These are phyloP conservation scores for Harpalus rubripes DNA, from an alignment of 2,888 invertebrate genomes.

Conservation along the genomic window DNA sequence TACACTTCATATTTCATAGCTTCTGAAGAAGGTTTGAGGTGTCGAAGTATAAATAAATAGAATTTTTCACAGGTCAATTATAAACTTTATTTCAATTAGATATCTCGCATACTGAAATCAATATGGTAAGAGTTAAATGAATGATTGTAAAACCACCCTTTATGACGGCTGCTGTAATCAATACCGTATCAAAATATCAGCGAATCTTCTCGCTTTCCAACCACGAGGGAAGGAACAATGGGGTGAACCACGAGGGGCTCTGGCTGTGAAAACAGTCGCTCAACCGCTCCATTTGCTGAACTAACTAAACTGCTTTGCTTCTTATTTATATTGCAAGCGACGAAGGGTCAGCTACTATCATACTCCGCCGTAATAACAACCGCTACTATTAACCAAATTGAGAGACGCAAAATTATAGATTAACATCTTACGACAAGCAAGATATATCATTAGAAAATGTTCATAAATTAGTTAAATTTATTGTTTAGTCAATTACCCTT, in stretches of 20 bases:
- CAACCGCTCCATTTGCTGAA: conserved; percentile 79
- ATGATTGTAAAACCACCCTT: neutral
- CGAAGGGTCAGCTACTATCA: conserved; percentile 35
- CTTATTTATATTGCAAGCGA: conserved; percentile 77
- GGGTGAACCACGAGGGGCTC: conserved; percentile 66
- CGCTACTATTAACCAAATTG: neutral
- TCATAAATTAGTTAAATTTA: too few species aligned
- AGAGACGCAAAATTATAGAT: too few species aligned
- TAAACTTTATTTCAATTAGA: neutral
- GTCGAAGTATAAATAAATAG: too few species aligned
- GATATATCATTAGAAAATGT: too few species aligned
- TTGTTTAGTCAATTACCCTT: too few species aligned
- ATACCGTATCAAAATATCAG: conserved; percentile 48
- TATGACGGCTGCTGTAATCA: conserved; percentile 12
- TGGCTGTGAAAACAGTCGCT: conserved; percentile 78
- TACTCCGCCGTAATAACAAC: conserved; percentile 5
- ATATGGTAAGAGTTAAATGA: neutral
- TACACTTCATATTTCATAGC: too few species aligned
- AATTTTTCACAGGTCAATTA: too few species aligned
- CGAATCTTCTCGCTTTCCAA: conserved; percentile 19
- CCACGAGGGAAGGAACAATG: conserved; percentile 35
- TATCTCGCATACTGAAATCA: neutral
- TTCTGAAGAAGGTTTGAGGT: too few species aligned
- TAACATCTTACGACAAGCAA: too few species aligned
- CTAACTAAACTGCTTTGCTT: conserved; percentile 79